Conservation (phyloP, 2,888 invertebrate species). For the Malachius bipustulatus region DNA sequence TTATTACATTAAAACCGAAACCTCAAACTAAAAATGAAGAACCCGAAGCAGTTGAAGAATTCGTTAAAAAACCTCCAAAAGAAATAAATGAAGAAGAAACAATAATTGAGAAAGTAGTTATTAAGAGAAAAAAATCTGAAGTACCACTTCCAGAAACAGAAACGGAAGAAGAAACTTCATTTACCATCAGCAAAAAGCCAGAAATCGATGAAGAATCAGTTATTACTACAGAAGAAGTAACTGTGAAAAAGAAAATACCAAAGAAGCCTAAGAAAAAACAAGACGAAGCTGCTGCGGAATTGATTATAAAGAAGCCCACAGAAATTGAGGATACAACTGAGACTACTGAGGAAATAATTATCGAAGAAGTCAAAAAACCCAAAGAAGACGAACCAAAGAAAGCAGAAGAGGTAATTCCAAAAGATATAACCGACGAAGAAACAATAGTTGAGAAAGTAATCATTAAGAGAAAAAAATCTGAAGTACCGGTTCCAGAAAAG, state of each 20-base stretch:
- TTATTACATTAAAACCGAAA: slow-evolving; percentile 22
- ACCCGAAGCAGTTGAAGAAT: slow-evolving; percentile 13
- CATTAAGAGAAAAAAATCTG: slow-evolving; percentile 46
- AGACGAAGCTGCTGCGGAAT: slow-evolving; percentile 25
- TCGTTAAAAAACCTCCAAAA: slow-evolving; percentile 14
- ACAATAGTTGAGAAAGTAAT: slow-evolving; percentile 57
- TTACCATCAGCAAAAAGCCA: no score
- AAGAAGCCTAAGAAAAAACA: slow-evolving; percentile 23
- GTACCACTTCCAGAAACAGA: slow-evolving; percentile 33
- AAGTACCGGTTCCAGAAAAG: slow-evolving; percentile 32
- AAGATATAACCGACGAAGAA: slow-evolving; percentile 37
- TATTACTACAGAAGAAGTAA: slow-evolving; percentile 20
- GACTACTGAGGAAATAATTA: slow-evolving; percentile 50
- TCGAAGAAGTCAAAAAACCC: slow-evolving; percentile 37
- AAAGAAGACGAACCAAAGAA: slow-evolving; percentile 10
- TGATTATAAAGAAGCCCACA: slow-evolving; percentile 20
- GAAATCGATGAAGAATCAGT: slow-evolving; percentile 26
- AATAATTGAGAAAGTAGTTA: slow-evolving; percentile 53
- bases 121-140: slow-evolving; percentile 48
- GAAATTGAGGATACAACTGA: slow-evolving; percentile 33
- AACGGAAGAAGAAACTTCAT: slow-evolving; percentile 19
- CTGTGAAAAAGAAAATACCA: slow-evolving; percentile 28
- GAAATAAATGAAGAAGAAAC: slow-evolving; percentile 41
- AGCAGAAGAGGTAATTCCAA: slow-evolving; percentile 14
- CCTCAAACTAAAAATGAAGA: slow-evolving; percentile 11